Evolutionary conservation across 2,797 vertebrate species (phyloP), one percentile per base, ranked within the genome.

Genomic region (Pangasius krempfi): DNA sequence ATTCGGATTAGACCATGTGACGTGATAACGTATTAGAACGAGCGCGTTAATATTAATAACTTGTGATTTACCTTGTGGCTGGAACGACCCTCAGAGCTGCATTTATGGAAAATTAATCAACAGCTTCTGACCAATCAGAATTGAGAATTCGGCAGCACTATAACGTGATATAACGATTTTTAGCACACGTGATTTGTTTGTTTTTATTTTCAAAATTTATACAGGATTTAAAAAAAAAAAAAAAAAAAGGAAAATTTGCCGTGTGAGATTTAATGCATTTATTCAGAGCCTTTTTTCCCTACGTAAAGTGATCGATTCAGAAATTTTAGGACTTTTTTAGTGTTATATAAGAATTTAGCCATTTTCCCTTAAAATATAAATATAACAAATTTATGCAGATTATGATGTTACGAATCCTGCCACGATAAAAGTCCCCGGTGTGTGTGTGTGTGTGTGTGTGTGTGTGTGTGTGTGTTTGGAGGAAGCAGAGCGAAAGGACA

Each of bases 371-470:
- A 37, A 70, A 37, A 70, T 37, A 70, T 68, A 0, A 37, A 70
- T 37, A 44, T 73, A 44, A 1, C 37, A 47, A 73, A 73, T 44
- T 4, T 70, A 16, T 22, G 0, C 72, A 10, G 9, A 25, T 44
- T 44, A 73, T 25, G 40, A 73, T 13, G 44, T 75, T 13, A n/a
- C 20, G 25, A 50, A 52, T 52, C 25, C 47, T 78, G 47, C 47
- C 30, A 78, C 2, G 18, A 52, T 52, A n/a, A 78, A 54, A 22
- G 18, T 81, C 68, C 4, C 86, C 3, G 30, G 10, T 73, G 37
- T 30, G 30, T 50, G n/a, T 86, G 40, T 78, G 70, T 40, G 66
- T 22, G 30, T 50, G n/a, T 86, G 40, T 78, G 70, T 40, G 66
- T 22, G 47, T 54, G 78, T 56, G 78, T 54, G 85, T 76, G 30